Conservation (phyloP, 2,888 invertebrate species). For the Acleris laterana region DNA sequence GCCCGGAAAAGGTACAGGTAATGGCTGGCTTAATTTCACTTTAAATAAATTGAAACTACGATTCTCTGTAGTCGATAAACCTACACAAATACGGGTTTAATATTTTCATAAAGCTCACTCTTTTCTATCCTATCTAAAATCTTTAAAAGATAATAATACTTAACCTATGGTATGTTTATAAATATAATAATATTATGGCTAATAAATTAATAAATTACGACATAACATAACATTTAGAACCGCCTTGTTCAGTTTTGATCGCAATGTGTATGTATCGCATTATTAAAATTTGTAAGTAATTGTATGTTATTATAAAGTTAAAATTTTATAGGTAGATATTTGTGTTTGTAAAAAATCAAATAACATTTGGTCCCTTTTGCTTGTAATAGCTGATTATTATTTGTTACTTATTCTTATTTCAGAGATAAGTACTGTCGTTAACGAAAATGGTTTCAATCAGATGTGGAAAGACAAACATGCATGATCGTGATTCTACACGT, state of each 20-base stretch:
- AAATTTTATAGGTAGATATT: constrained; percentile 14
- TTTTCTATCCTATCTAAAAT: constrained; percentile 79
- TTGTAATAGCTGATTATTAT: constrained; percentile 76
- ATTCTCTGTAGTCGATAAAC: constrained; percentile 58
- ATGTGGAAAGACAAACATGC: constrained; percentile 60
- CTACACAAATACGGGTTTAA: constrained; percentile 68
- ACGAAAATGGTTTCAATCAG: constrained; percentile 57
- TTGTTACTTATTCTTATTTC: constrained; percentile 59
- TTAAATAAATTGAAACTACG: constrained; percentile 67
- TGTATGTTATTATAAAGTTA: constrained; percentile 45
- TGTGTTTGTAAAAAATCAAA: constrained; percentile 60
- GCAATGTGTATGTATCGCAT: constrained; percentile 50
- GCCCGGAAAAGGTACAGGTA: constrained; percentile 71
- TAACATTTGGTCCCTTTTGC: constrained; percentile 83
- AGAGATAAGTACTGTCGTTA: constrained; percentile 60
- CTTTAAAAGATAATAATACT: constrained; percentile 81
- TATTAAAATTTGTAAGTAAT: constrained; percentile 56
- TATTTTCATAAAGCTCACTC: constrained; percentile 81
- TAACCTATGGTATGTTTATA: constrained; percentile 84
- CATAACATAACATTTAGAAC: constrained; percentile 62
- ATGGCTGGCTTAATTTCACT: constrained; percentile 74
- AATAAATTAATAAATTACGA: constrained; percentile 78
- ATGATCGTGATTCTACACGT: constrained; percentile 47
- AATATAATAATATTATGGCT: constrained; percentile 82
- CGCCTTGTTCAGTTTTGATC: constrained; percentile 65